Conservation (phyloP, 2,113 vertebrate species). For the Chaetodon trifascialis region DNA sequence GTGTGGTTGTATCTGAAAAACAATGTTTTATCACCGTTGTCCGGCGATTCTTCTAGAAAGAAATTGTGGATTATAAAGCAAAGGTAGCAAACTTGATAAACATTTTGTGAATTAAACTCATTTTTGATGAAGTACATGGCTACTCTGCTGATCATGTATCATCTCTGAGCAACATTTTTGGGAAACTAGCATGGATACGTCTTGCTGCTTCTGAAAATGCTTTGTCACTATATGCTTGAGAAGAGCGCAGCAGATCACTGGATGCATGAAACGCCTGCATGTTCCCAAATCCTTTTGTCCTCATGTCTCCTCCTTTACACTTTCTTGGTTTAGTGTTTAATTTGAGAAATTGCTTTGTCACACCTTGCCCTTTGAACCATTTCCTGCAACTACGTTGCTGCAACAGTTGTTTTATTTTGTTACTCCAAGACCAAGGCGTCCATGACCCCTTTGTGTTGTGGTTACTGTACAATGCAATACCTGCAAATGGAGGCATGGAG, state of each 20-base stretch:
- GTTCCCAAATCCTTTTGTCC: neutral
- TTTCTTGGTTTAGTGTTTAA: neutral
- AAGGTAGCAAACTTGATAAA: neutral
- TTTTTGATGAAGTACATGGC: neutral
- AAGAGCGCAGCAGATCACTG: neutral
- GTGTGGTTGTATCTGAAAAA: neutral
- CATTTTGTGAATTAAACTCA: neutral
- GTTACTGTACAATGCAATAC: neutral
- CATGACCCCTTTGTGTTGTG: neutral
- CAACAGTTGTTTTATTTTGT: constrained; percentile 1
- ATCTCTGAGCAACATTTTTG: neutral
- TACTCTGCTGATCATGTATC: neutral
- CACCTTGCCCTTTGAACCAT: neutral
- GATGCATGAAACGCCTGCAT: neutral
- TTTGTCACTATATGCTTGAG: neutral
- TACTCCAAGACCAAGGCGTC: neutral
- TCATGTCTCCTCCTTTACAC: neutral
- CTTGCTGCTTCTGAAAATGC: neutral
- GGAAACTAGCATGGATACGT: neutral
- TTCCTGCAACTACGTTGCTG: neutral
- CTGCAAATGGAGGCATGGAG: neutral
- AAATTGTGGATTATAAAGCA: neutral
- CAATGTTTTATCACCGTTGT: neutral
- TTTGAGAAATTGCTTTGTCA: neutral
- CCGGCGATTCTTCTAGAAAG: neutral